phyloP scores from a whole-genome alignment of 2,888 invertebrate genomes.

The Drosophila nigritarsus region DNA sequence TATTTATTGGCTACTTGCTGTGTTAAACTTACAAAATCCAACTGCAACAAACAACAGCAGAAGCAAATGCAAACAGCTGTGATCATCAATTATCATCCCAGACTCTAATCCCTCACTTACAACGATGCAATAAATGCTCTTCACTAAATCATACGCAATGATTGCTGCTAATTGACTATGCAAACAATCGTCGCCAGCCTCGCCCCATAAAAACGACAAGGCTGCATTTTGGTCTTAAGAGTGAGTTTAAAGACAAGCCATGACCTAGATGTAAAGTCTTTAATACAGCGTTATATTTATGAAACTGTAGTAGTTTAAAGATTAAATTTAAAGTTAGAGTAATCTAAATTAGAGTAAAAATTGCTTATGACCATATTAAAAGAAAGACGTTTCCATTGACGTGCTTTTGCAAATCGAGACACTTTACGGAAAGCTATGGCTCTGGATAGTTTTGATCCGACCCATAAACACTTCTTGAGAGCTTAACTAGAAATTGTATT shows the following conservation, averaged over 20 bases:
- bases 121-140: conserved; percentile 29
- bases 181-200: conserved; percentile 24
- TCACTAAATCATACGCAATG: conserved; percentile 69
- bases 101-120: conserved; percentile 12
- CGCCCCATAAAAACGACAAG: background rate
- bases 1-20: conserved; percentile 68
- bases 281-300: background rate
- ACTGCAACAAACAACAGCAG: conserved; percentile 5
- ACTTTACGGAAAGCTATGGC: background rate
- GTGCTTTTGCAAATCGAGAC: background rate
- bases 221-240: background rate
- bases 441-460: background rate
- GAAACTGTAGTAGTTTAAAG: no score
- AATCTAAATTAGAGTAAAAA: background rate
- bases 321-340: background rate
- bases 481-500: background rate
- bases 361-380: background rate
- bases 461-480: background rate
- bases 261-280: background rate
- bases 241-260: background rate
- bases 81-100: conserved; percentile 49
- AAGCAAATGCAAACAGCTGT: conserved; percentile 20
- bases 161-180: conserved; percentile 52
- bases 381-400: background rate
- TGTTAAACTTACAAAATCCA: conserved; percentile 29